Conservation (phyloP, 2,113 vertebrate genomes). For the Serilophus lunatus region DNA sequence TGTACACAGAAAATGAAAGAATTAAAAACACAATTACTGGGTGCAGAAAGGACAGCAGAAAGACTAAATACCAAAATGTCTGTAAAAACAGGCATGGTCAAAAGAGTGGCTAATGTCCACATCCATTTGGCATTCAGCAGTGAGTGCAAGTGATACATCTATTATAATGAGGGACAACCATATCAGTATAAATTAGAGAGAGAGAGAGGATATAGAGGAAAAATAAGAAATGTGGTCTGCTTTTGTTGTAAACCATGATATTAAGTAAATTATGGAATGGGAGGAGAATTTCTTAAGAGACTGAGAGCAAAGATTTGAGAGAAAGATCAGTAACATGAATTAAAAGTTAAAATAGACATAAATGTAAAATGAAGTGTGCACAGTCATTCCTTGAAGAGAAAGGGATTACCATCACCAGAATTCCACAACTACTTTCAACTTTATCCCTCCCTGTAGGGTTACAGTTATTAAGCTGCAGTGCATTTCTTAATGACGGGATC, state of each 20-base stretch:
- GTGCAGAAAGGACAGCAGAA: not conserved
- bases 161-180: not conserved
- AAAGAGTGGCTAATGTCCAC: not conserved
- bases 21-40: not conserved
- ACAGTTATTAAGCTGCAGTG: not conserved
- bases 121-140: not conserved
- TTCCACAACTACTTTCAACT: not conserved
- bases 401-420: not conserved
- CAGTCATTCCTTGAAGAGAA: not conserved
- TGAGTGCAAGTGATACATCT: not conserved
- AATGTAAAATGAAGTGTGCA: not conserved
- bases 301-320: not conserved
- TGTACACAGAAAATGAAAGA: not conserved
- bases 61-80: not conserved
- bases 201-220: not conserved
- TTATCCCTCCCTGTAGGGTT: not conserved
- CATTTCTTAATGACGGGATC: conserved; percentile 17
- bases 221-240: not conserved
- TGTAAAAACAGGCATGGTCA: not conserved
- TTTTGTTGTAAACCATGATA: not conserved
- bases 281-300: not conserved
- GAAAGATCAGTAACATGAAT: not conserved
- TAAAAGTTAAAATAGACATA: not conserved
- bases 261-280: not conserved
- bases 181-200: not conserved